phyloP scores from a whole-genome alignment of 2,888 invertebrate species.

The Amaurobius ferox region DNA sequence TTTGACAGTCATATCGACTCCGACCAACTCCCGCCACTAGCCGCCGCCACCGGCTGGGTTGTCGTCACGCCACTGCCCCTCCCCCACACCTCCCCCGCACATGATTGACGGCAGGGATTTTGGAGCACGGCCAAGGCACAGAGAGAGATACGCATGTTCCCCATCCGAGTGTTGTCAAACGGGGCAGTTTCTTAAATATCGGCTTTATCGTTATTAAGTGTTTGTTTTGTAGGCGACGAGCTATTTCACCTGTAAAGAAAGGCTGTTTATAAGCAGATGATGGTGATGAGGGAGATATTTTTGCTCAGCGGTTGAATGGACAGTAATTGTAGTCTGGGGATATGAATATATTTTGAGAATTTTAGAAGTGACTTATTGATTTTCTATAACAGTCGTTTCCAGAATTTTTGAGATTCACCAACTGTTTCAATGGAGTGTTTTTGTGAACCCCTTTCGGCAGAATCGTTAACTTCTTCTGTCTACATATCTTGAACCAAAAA shows the following conservation, averaged over 20 bases:
- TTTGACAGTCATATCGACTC: slow-evolving; percentile 55
- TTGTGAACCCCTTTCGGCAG: no score
- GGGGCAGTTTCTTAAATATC: background rate
- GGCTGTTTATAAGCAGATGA: no score
- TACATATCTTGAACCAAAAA: no score
- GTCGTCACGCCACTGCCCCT: slow-evolving; percentile 28
- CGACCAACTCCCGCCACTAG: background rate
- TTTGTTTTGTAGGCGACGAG: background rate
- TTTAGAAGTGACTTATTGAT: no score
- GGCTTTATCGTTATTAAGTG: background rate
- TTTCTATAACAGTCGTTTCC: no score
- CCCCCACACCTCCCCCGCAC: slow-evolving; percentile 25
- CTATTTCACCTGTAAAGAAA: background rate
- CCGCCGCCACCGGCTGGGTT: background rate
- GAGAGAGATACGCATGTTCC: background rate
- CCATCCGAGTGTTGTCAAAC: background rate
- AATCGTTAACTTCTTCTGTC: no score
- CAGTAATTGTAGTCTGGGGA: no score
- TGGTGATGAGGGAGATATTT: no score
- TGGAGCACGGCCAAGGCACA: slow-evolving; percentile 54
- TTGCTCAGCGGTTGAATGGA: no score
- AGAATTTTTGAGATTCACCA: no score
- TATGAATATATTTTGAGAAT: no score
- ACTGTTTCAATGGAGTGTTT: no score
- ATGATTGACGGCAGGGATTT: slow-evolving; percentile 59